Percentiles rank a stretch among this genome's conserved stretches.
These are phyloP conservation scores for Thereva nobilitata DNA, from an alignment of 2,888 invertebrate species.

Conservation along the genomic window DNA sequence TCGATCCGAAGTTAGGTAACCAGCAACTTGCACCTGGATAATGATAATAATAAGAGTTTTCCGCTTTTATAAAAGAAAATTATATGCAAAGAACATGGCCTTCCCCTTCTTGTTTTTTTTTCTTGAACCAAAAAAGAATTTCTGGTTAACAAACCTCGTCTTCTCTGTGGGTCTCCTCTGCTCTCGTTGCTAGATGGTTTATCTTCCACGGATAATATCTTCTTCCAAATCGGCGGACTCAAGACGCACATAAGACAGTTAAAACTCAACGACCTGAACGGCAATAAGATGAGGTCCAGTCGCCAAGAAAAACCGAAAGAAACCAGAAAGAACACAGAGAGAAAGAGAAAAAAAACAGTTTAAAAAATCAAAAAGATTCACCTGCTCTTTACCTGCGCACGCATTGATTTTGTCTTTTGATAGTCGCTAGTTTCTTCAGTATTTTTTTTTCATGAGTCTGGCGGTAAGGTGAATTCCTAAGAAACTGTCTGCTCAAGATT, in stretches of 20 bases:
- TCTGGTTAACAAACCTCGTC: slow-evolving; percentile 9
- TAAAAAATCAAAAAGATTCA: slow-evolving; percentile 4
- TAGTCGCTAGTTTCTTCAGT: slow-evolving; percentile 1
- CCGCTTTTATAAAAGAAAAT: slow-evolving; percentile 27
- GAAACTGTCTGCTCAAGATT: slow-evolving; percentile 21
- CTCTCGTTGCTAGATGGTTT: no score
- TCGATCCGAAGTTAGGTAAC: background rate
- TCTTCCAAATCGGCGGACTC: no score
- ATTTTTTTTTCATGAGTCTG: background rate
- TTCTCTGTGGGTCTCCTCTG: no score
- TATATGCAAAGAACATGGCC: slow-evolving; percentile 4
- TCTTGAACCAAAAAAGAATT: background rate
- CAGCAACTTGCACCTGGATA: slow-evolving; percentile 24
- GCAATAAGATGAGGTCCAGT: no score
- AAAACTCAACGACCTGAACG: no score
- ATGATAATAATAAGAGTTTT: slow-evolving; percentile 26
- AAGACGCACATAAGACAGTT: no score
- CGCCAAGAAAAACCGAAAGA: slow-evolving; percentile 5
- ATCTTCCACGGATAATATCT: no score
- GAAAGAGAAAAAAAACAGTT: background rate
- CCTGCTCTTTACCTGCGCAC: slow-evolving; percentile 33
- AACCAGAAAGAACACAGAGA: slow-evolving; percentile 7
- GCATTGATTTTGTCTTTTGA: slow-evolving; percentile 22
- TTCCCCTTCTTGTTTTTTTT: no score
- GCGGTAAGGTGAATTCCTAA: slow-evolving; percentile 20